These are phyloP conservation scores for Gobiocypris rarus DNA, from an alignment of 2,113 vertebrate genomes.

Conservation along the genomic window DNA sequence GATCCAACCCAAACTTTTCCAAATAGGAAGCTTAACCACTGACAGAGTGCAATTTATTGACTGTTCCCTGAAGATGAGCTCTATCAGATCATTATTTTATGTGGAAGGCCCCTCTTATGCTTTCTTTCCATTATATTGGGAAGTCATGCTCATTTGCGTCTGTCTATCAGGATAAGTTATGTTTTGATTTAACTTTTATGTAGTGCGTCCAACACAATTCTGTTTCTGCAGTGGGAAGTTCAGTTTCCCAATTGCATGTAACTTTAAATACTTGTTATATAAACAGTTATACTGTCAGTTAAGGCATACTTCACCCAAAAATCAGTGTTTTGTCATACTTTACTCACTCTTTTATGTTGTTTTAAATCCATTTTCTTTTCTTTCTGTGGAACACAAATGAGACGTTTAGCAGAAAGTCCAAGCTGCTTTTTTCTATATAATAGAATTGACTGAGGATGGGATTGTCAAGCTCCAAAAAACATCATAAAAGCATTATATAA, in stretches of 20 bases:
- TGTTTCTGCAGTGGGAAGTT: not conserved
- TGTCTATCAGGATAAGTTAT: constrained; percentile 22
- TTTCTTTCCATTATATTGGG: constrained; percentile 12
- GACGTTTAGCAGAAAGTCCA: not conserved
- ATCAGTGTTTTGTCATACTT: not conserved
- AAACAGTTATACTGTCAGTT: not conserved
- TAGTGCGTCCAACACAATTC: not conserved
- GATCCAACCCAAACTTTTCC: constrained; percentile 37
- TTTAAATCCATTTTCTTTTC: not conserved
- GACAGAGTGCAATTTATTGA: constrained; percentile 35
- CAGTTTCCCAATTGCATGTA: not conserved
- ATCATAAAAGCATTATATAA: not conserved
- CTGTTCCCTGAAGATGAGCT: constrained; percentile 43
- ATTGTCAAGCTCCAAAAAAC: not conserved
- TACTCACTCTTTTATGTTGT: not conserved
- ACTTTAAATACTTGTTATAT: not conserved
- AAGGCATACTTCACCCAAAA: not conserved
- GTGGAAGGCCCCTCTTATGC: constrained; percentile 11
- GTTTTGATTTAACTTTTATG: constrained; percentile 17
- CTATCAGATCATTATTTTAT: constrained; percentile 37
- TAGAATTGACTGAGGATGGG: not conserved
- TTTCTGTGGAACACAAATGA: not conserved
- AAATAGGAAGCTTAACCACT: constrained; percentile 47
- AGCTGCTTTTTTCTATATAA: not conserved
- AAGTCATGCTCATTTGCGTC: constrained; percentile 6